Evolutionary conservation across 2,888 invertebrate species (phyloP).

Genomic region (Idaea aversata): DNA sequence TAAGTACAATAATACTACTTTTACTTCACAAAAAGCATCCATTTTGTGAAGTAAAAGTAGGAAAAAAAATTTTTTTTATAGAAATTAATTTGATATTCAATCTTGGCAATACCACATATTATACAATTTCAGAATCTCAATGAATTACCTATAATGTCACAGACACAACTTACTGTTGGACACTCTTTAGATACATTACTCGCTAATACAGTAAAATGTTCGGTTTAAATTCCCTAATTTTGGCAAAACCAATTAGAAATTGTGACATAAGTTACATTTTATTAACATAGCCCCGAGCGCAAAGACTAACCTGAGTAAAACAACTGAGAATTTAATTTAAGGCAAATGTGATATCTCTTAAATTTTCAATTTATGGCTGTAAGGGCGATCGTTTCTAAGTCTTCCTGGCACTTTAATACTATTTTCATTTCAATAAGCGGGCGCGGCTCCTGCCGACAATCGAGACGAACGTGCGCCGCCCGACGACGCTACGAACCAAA

Average conservation of each 20-base stretch:
- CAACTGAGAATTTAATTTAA: conserved; percentile 5
- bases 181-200: no score
- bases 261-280: conserved; percentile 7
- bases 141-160: no score
- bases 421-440: conserved; percentile 4
- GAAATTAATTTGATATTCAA: no score
- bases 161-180: no score
- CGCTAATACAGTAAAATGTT: not conserved
- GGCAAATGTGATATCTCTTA: conserved; percentile 9
- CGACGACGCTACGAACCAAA: not conserved
- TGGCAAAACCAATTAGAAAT: conserved; percentile 14
- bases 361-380: conserved; percentile 9
- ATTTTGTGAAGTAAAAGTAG: no score
- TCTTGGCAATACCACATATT: no score
- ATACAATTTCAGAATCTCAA: no score
- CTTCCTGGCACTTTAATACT: conserved; percentile 8
- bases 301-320: conserved; percentile 9
- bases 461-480: no score
- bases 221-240: no score
- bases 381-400: conserved; percentile 8
- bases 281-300: conserved; percentile 8
- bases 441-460: not conserved
- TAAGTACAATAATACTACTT: no score
- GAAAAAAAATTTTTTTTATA: no score
- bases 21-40: no score